Evolutionary conservation across 2,113 vertebrate genomes (phyloP), one percentile per base, ranked within the genome.

Genomic region (Potamarius usumacintae): DNA sequence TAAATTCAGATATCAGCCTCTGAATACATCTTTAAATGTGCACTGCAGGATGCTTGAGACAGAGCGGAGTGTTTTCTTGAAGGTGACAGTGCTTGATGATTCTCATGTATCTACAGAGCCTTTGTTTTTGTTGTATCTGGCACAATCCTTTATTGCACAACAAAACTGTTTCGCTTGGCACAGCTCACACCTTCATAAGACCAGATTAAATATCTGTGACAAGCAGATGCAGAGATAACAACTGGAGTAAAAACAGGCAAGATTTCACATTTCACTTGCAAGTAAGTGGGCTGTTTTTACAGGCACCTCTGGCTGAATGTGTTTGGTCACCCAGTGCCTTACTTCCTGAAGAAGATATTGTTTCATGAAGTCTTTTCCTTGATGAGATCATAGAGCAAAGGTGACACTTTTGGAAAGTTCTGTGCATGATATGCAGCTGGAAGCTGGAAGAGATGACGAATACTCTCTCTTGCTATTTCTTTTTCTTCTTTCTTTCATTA

Each of bases 111-210:
- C 67, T 74, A 42, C 52, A 42, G 67, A 27, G 10, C 17, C n/a
- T 57, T 42, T 62, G 55, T 48, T 85, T 85, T 76, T 25, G 12
- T 74, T 72, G 27, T 3, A 50, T 48, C 58, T 78, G 84, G 72
- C 18, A 76, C 84, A 52, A 9, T 20, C 1, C 57, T 27, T 27
- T 27, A 27, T 85, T 65, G 60, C 74, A 53, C 58, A 86, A 86
- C 74, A 86, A 25, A 53, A 18, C 1, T 48, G 85, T 79, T 86
- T 86, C 42, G 25, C 74, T 86, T 86, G 74, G 85, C 74, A 86
- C 42, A 18, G 25, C 48, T 27, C 18, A 65, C 53, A 27, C 85
- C 63, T 79, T 65, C 58, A 8, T 52, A 85, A 85, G 25, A 20
- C 34, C 84, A 27, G 57, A 85, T 77, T 78, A 65, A 78, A 53